Conservation (phyloP, 2,797 vertebrate genomes). For the Pachyuromys duprasi region DNA sequence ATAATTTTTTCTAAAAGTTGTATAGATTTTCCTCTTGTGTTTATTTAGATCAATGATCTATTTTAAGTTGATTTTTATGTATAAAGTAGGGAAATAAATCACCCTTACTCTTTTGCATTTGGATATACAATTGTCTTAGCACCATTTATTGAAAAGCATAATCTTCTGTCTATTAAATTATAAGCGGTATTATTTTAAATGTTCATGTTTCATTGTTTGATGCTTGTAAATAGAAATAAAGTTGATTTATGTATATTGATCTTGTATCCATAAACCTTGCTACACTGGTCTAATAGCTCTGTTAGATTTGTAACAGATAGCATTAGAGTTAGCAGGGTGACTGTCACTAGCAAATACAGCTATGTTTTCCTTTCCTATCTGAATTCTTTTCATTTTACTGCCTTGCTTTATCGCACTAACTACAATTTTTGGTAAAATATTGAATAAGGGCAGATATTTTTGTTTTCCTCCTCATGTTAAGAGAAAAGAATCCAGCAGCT, state of each 20-base stretch:
- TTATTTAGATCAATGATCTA: constrained; percentile 23
- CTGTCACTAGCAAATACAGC: neutral
- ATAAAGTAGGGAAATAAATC: neutral
- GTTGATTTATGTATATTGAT: neutral
- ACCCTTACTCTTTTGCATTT: constrained; percentile 50
- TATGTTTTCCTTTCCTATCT: neutral
- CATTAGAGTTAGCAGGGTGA: neutral
- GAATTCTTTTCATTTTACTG: constrained; percentile 47
- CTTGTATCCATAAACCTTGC: constrained; percentile 6
- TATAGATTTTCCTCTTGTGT: constrained; percentile 8
- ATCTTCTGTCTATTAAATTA: neutral
- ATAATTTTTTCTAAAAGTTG: constrained; percentile 29
- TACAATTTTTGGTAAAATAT: constrained; percentile 42
- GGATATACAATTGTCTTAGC: constrained; percentile 27
- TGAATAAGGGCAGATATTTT: constrained; percentile 18
- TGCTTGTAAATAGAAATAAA: constrained; percentile 31
- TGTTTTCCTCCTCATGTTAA: constrained; percentile 34
- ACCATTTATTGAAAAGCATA: constrained; percentile 24
- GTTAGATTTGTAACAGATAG: neutral
- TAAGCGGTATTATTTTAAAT: constrained; percentile 37
- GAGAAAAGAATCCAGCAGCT: constrained; percentile 24
- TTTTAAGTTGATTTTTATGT: constrained; percentile 50
- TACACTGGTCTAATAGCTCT: constrained; percentile 31
- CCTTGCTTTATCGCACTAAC: constrained; percentile 29
- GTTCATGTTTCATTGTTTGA: constrained; percentile 50